Evolutionary conservation across 2,888 invertebrate genomes (phyloP).

Genomic region (Maniola hyperantus): DNA sequence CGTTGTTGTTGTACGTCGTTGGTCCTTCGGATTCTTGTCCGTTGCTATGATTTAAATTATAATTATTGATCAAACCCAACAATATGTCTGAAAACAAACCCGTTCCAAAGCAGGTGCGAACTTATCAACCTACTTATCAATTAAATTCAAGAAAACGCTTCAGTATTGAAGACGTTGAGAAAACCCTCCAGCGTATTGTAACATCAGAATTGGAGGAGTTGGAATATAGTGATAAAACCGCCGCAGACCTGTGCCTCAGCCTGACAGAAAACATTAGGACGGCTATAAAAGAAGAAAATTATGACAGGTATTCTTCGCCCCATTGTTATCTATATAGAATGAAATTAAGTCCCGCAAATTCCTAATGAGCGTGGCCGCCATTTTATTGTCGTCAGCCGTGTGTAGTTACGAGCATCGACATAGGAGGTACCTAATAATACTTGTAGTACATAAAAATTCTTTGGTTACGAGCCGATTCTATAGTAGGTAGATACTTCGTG

Average conservation of each 20-base stretch:
- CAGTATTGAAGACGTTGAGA: slow-evolving; percentile 83
- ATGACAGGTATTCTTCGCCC: slow-evolving; percentile 81
- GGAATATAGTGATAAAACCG: slow-evolving; percentile 83
- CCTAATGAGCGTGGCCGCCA: no score
- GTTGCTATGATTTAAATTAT: not conserved
- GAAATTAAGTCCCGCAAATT: no score
- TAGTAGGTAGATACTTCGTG: no score
- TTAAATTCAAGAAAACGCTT: slow-evolving; percentile 85
- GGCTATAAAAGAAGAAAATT: slow-evolving; percentile 85
- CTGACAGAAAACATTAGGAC: slow-evolving; percentile 83
- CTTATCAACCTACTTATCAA: slow-evolving; percentile 85
- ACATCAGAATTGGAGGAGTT: slow-evolving; percentile 83
- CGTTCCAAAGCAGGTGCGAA: slow-evolving; percentile 66
- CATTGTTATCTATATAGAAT: no score
- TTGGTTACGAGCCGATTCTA: no score
- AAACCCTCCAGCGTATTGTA: slow-evolving; percentile 82
- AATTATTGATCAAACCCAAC: slow-evolving; percentile 58
- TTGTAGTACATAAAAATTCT: no score
- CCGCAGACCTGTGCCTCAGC: slow-evolving; percentile 81
- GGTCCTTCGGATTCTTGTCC: not conserved
- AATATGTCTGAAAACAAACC: slow-evolving; percentile 57
- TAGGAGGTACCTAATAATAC: no score
- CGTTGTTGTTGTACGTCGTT: no score
- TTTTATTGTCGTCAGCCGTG: no score
- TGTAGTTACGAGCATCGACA: no score